These are phyloP conservation scores for Pseudobourletiella spinata DNA, from an alignment of 1,140 invertebrate species.

Conservation along the genomic window DNA sequence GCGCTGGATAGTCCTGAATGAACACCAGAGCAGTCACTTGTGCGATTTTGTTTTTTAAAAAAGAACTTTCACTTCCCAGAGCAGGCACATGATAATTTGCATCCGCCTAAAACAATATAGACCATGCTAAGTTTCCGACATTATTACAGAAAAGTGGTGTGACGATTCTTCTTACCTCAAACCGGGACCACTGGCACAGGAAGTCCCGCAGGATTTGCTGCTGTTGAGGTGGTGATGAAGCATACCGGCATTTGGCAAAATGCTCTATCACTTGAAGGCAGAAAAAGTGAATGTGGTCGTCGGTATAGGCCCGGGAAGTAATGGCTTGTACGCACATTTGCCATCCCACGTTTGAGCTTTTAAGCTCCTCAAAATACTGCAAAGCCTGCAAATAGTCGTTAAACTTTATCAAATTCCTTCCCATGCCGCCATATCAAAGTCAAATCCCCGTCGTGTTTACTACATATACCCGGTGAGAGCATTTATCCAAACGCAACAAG, in stretches of 20 bases:
- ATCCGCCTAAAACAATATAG: background rate
- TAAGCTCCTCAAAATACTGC: slow-evolving; percentile 42
- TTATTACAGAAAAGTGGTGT: no score
- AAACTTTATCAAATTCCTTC: no score
- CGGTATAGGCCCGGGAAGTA: slow-evolving; percentile 36
- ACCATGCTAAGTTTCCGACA: no score
- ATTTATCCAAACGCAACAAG: no score
- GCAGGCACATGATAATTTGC: background rate
- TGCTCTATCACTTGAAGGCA: slow-evolving; percentile 47
- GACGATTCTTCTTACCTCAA: slow-evolving; percentile 13
- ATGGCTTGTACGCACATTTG: slow-evolving; percentile 44
- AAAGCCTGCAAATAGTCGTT: slow-evolving; percentile 8
- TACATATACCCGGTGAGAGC: no score
- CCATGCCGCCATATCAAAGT: no score
- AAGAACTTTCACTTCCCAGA: slow-evolving; percentile 5
- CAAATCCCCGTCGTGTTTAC: no score
- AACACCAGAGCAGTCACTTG: slow-evolving; percentile 48
- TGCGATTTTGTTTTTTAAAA: slow-evolving; percentile 48
- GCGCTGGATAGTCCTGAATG: slow-evolving; percentile 46
- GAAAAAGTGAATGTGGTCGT: slow-evolving; percentile 46
- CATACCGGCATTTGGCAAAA: slow-evolving; percentile 42
- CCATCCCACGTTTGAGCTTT: slow-evolving; percentile 45
- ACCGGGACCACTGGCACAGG: slow-evolving; percentile 37
- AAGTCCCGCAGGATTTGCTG: slow-evolving; percentile 37
- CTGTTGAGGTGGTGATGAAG: slow-evolving; percentile 21